Base-by-base conservation (phyloP, 2,113 vertebrate genomes). In the Syrmaticus mikado region DNA sequence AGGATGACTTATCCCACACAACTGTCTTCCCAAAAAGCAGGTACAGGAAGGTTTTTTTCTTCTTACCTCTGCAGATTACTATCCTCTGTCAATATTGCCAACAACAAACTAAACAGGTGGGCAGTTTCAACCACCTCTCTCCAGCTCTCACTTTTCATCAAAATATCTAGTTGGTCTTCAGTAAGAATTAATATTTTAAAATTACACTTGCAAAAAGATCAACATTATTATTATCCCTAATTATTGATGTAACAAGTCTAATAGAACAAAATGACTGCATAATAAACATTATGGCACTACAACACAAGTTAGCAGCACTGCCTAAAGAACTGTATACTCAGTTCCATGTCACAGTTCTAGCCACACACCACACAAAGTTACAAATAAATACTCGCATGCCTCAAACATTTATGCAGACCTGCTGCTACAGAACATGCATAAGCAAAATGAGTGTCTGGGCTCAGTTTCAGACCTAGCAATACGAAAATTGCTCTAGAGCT, bases 371-470 rank as follows among this genome's bases (percentile, higher is more conserved):
- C 15, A 68, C 15, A 76, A 50, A 52, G 36, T 65, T 65, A 75
- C 25, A n/a, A 93, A 68, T 38, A 88, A 88, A 81, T 71, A 82
- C 13, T 74, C 91, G 82, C 34, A 75, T 1, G 0, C 27, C 46
- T 93, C 76, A 52, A 74, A 41, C 73, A 77, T 90, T 93, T 78
- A 74, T 36, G 46, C 60, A 81, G 58, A 92, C 52, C 68, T 94
- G 76, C 72, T 83, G 50, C 82, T 70, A 65, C 55, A 85, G 36
- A 91, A 66, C 22, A 82, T 62, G 34, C 25, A 81, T 64, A 32
- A 67, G 41, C 77, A 78, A 94, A 93, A 92, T 61, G 21, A 21
- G 13, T 81, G 38, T 87, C 87, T 79, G 52, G 40, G 36, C 25
- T 89, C 46, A 52, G 55, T 52, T 93, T 86, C 52, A 67, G 85